Evolutionary conservation across 2,113 vertebrate species (phyloP).

Genomic region (Mobula birostris): DNA sequence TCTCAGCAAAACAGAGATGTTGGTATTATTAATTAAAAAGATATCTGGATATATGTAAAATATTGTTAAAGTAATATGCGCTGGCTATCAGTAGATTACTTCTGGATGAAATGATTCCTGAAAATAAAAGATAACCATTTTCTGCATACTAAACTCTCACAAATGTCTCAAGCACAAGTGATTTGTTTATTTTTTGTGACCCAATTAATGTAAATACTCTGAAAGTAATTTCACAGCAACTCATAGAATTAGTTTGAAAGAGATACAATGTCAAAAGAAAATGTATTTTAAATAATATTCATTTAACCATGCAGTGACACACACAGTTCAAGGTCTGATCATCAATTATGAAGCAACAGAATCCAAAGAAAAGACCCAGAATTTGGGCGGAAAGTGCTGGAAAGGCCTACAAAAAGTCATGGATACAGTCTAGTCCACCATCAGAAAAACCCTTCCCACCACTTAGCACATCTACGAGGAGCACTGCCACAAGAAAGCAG

Average conservation of each 20-base stretch:
- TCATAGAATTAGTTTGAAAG: not conserved
- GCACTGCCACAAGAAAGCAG: too few species aligned
- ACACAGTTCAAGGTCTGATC: too few species aligned
- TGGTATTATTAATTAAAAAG: not conserved
- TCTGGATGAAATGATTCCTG: not conserved
- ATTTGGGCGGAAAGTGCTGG: too few species aligned
- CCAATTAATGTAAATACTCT: not conserved
- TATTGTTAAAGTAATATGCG: not conserved
- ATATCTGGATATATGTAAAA: constrained; percentile 15
- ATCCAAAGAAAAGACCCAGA: too few species aligned
- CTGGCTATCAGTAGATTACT: not conserved
- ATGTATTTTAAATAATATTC: not conserved
- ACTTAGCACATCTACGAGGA: too few species aligned
- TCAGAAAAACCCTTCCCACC: too few species aligned
- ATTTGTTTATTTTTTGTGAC: not conserved
- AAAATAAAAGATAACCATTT: not conserved
- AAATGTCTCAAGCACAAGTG: not conserved
- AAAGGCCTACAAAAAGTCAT: too few species aligned
- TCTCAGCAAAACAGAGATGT: not conserved
- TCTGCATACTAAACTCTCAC: not conserved
- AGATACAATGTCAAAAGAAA: not conserved
- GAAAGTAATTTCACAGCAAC: not conserved
- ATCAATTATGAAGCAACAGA: too few species aligned
- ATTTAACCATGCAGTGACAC: not conserved
- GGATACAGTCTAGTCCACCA: too few species aligned